Evolutionary conservation across 2,797 vertebrate species (phyloP).

Genomic region (Leptoclinus maculatus): DNA sequence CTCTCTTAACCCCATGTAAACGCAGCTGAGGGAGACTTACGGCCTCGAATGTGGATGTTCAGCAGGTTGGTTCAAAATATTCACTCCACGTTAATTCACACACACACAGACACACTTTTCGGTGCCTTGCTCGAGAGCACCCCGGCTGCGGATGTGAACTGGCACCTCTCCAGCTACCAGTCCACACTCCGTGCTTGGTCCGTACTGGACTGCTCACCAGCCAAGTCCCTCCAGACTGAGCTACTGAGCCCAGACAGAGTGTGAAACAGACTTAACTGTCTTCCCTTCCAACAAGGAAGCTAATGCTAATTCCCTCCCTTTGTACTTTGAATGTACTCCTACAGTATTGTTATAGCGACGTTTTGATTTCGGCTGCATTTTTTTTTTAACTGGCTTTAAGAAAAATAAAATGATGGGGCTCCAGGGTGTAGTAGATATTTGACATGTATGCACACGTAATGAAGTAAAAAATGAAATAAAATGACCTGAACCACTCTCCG

Average conservation of each 20-base stretch:
- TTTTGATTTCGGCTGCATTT: conserved; percentile 4
- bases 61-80: background rate
- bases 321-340: background rate
- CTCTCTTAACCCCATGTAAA: background rate
- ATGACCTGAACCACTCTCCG: conserved; percentile 39
- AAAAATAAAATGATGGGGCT: conserved; percentile 25
- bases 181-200: background rate
- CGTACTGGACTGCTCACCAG: background rate
- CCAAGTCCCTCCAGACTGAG: background rate
- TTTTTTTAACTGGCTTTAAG: conserved; percentile 13
- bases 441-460: conserved; percentile 56
- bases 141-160: background rate
- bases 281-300: background rate
- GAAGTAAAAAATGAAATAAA: conserved; percentile 63
- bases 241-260: background rate
- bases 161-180: background rate
- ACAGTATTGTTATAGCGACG: background rate
- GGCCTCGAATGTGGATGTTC: background rate
- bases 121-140: background rate
- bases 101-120: background rate
- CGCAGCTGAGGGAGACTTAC: background rate
- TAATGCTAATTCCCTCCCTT: background rate
- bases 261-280: background rate
- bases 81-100: background rate
- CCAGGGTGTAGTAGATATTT: conserved; percentile 42